Conservation (phyloP, 2,797 vertebrate species). For the Fratercula arctica region DNA sequence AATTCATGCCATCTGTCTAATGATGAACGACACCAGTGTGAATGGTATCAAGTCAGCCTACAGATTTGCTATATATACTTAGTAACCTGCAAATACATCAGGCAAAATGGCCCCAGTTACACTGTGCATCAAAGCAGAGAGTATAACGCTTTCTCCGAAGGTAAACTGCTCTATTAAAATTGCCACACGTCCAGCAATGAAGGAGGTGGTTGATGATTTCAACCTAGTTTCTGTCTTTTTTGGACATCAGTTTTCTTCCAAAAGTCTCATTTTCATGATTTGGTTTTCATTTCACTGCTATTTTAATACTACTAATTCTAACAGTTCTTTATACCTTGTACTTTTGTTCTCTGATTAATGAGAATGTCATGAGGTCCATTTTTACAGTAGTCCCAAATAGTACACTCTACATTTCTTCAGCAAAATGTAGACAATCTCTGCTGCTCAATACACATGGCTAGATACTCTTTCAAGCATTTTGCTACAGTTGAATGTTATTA, state of each 20-base stretch:
- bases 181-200: not conserved
- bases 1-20: constrained; percentile 25
- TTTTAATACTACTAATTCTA: not conserved
- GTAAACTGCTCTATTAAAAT: not conserved
- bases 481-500: not conserved
- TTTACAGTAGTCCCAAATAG: not conserved
- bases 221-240: not conserved
- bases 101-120: not conserved
- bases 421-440: not conserved
- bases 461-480: not conserved
- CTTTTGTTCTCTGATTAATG: not conserved
- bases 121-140: not conserved
- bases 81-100: not conserved
- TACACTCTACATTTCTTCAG: not conserved
- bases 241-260: not conserved
- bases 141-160: not conserved
- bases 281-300: not conserved
- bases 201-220: not conserved
- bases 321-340: not conserved
- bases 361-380: not conserved
- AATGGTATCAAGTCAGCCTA: constrained; percentile 15
- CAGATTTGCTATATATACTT: not conserved
- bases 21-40: not conserved
- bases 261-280: not conserved
- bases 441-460: not conserved